Conservation (phyloP, 2,113 vertebrate species). For the Chionodraco myersi region DNA sequence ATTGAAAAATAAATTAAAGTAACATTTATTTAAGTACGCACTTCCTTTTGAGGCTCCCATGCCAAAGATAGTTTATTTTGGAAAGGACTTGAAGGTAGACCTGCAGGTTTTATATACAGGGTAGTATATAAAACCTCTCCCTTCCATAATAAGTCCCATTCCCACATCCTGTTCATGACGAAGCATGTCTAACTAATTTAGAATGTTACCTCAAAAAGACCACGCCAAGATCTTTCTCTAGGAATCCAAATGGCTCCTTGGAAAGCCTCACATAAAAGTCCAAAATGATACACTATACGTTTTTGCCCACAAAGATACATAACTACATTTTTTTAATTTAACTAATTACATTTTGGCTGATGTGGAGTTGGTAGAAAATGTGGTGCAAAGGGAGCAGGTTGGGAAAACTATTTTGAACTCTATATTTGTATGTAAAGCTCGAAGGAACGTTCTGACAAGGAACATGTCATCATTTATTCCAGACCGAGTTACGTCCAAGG, state of each 20-base stretch:
- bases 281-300: constrained; percentile 1
- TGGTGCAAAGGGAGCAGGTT: constrained; percentile 4
- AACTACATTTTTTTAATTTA: background rate
- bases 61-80: background rate
- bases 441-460: background rate
- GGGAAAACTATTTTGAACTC: constrained; percentile 39
- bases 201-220: constrained; percentile 6
- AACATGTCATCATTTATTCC: constrained; percentile 52
- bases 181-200: constrained; percentile 7
- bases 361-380: background rate
- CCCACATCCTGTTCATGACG: background rate
- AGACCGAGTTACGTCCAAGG: constrained; percentile 29
- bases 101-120: constrained; percentile 14
- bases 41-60: background rate
- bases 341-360: background rate
- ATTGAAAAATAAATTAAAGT: background rate
- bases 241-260: constrained; percentile 41
- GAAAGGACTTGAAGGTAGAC: background rate
- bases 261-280: constrained; percentile 34
- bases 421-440: constrained; percentile 38
- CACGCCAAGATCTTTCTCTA: background rate
- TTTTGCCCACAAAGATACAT: constrained; percentile 1
- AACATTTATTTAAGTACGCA: background rate
- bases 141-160: constrained; percentile 6
- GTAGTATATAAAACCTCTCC: background rate